These are phyloP conservation scores for Columba janthina DNA, from an alignment of 2,113 vertebrate genomes.

Conservation along the genomic window DNA sequence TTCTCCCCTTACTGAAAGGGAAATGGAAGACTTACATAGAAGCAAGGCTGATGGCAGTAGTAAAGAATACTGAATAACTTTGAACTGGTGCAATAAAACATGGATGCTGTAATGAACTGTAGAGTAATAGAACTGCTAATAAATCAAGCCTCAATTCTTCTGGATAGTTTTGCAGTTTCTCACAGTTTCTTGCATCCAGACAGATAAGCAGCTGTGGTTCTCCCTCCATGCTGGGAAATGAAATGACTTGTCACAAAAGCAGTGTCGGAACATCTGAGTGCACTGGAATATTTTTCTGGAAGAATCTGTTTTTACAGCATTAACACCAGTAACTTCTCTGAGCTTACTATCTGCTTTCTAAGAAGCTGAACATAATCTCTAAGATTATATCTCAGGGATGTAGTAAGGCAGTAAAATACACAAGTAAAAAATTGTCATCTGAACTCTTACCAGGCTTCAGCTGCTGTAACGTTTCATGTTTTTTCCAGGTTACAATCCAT, in stretches of 20 bases:
- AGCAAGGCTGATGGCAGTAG: neutral
- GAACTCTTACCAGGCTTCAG: neutral
- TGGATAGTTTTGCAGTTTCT: neutral
- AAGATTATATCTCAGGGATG: neutral
- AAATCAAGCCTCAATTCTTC: neutral
- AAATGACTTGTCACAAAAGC: neutral
- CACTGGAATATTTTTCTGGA: neutral
- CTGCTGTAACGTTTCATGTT: neutral
- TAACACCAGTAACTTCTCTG: neutral
- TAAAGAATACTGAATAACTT: neutral
- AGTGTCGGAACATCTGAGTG: neutral
- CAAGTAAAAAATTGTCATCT: neutral
- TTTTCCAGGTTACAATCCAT: neutral
- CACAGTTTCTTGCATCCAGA: neutral
- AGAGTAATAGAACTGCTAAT: neutral
- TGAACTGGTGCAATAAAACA: neutral
- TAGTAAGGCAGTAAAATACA: neutral
- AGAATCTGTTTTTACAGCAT: neutral
- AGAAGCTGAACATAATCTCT: neutral
- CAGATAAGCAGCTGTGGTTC: neutral
- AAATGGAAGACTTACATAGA: neutral
- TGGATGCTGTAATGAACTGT: neutral
- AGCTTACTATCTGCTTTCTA: neutral
- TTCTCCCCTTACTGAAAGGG: neutral
- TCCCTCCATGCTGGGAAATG: neutral